Conservation (phyloP, 64 coral and sea anemone species). For the Stichodactyla mertensii region DNA sequence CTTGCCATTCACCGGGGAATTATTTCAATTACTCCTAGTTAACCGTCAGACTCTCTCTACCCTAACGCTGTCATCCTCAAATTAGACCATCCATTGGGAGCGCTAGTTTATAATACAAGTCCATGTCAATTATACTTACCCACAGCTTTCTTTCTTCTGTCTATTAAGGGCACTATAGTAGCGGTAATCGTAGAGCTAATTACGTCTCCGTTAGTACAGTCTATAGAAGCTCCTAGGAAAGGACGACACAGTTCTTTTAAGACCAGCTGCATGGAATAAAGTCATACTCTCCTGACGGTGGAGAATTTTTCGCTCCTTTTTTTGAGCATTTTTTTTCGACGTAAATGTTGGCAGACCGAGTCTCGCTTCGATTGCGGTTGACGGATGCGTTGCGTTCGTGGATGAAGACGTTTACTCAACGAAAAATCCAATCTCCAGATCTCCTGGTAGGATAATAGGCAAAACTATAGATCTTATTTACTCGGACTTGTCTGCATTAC, state of each 20-base stretch:
- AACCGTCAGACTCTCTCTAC: neutral
- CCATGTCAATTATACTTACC: slow-evolving; percentile 8
- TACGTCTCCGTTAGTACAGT: slow-evolving; percentile 3
- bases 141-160: neutral
- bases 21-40: slow-evolving; percentile 8
- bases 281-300: too few species aligned
- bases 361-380: neutral
- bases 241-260: neutral
- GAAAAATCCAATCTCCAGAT: neutral
- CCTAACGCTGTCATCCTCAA: neutral
- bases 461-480: slow-evolving; percentile 8
- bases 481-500: neutral
- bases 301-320: too few species aligned
- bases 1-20: neutral
- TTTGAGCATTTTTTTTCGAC: neutral
- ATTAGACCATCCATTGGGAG: neutral
- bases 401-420: neutral
- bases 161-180: neutral
- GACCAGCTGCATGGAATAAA: neutral
- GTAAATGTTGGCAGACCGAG: neutral
- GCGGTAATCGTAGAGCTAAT: slow-evolving; percentile 10
- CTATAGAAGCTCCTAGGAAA: neutral
- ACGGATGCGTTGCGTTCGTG: neutral
- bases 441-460: neutral
- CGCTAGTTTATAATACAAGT: neutral